Percentiles rank a stretch among this genome's conserved stretches.
Evolutionary conservation across 1,140 invertebrate species (phyloP).

Genomic region (Heliconius nattereri): DNA sequence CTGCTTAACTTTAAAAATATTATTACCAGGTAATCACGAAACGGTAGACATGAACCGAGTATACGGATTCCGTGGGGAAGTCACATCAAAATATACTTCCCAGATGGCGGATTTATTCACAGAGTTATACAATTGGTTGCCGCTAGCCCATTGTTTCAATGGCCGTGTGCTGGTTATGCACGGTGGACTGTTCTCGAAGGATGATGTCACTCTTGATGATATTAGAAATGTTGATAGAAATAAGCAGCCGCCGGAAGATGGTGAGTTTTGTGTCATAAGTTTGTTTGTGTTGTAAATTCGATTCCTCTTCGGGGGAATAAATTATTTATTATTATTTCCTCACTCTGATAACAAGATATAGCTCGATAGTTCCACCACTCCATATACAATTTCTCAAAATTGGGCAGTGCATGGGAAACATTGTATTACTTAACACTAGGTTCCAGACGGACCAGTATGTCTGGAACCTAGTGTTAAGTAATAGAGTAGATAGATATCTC

Average conservation of each 20-base stretch:
- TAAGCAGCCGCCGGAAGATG: conserved; percentile 98
- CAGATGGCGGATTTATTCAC: conserved; percentile 99
- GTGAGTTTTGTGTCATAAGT: conserved; percentile 63
- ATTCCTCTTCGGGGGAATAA: no score
- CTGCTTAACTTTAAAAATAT: not conserved
- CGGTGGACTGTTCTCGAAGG: conserved; percentile 94
- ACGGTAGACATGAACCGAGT: conserved; percentile 99
- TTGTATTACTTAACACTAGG: no score
- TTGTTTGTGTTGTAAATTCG: no score
- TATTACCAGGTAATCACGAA: conserved; percentile 95
- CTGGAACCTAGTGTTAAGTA: no score
- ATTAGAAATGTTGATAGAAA: conserved; percentile 94
- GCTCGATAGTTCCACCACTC: no score
- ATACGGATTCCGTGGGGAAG: conserved; percentile 99
- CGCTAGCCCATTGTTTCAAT: conserved; percentile 97
- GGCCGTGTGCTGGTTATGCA: conserved; percentile 96
- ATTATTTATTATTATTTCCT: no score
- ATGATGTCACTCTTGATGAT: conserved; percentile 95
- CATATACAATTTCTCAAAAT: no score
- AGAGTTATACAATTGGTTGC: conserved; percentile 99
- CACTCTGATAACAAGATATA: no score
- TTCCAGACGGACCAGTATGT: no score
- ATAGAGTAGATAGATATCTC: no score
- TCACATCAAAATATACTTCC: conserved; percentile 95
- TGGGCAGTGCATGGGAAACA: no score